Evolutionary conservation across 2,113 vertebrate genomes (phyloP).

Genomic region (Nipponia nippon): DNA sequence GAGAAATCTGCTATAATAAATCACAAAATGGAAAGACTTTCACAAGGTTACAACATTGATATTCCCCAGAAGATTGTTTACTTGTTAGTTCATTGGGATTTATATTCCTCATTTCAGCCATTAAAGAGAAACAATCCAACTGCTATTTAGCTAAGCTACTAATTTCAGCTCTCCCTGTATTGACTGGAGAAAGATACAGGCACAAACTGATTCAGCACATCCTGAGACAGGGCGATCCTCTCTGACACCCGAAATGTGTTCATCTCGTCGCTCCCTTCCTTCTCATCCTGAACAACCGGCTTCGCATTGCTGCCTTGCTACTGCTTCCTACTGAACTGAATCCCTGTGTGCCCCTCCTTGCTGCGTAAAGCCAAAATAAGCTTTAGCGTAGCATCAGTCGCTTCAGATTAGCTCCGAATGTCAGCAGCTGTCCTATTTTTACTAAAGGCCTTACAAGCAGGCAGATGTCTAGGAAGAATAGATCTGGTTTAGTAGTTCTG

Average conservation of each 20-base stretch:
- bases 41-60: background rate
- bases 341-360: background rate
- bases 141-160: background rate
- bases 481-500: background rate
- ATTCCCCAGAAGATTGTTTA: background rate
- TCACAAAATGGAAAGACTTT: background rate
- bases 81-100: background rate
- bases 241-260: background rate
- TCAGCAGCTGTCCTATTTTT: background rate
- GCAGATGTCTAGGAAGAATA: background rate
- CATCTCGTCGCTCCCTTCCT: background rate
- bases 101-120: background rate
- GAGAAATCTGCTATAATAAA: background rate
- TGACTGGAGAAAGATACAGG: background rate
- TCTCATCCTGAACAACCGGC: background rate
- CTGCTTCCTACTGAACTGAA: background rate
- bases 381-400: background rate
- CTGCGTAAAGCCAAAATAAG: background rate
- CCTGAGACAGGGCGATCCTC: background rate
- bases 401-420: background rate
- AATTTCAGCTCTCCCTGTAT: background rate
- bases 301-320: background rate
- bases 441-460: background rate
- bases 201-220: background rate
- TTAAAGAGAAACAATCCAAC: background rate